Evolutionary conservation across 2,888 invertebrate genomes (phyloP), one percentile per base, ranked within the genome.

Genomic region (Nudaria mundana): DNA sequence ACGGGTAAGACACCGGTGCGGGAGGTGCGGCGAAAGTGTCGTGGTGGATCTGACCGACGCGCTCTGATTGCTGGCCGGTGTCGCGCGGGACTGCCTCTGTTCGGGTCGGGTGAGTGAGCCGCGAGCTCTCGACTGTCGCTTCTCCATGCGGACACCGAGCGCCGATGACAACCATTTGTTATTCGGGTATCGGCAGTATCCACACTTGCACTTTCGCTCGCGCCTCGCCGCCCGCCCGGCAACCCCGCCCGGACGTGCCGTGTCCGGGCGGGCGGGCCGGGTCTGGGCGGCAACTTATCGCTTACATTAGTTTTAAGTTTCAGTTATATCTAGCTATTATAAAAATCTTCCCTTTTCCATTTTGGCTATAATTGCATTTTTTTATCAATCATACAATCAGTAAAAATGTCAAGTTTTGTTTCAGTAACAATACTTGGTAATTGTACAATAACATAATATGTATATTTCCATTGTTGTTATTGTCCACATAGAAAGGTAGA

Each of bases 141-240:
- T 63, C 44, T 41, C 33, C 48, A 31, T 44, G 42, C 54, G 57
- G 57, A 51, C 54, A 34, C 54, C 54, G 54, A 49, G 58, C 57
- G 57, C 56, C 70, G 72, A 65, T 69, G 66, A 71, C 74, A 58
- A 65, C 38, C 46, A 56, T 64, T 68, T 55, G 57, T 73, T 69
- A 66, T 52, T 72, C 74, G 75, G 75, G 74, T 69, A 56, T 68
- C 74, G 78, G 77, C 78, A 71, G 74, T 75, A 76, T 79, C 81
- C 80, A 78, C 84, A 78, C 82, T 73, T 73, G 79, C 84, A 84
- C 86, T 85, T 84, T 85, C 84, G 82, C 83, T 77, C 76, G 84
- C 85, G 81, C 77, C 72, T 71, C 63, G 56, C n/a, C n/a, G 52
- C 59, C 58, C 39, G 56, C 51, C 55, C 56, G 33, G 44, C 32